Base-by-base conservation (phyloP, 2,888 invertebrate genomes). In the Polydrusus cervinus region DNA sequence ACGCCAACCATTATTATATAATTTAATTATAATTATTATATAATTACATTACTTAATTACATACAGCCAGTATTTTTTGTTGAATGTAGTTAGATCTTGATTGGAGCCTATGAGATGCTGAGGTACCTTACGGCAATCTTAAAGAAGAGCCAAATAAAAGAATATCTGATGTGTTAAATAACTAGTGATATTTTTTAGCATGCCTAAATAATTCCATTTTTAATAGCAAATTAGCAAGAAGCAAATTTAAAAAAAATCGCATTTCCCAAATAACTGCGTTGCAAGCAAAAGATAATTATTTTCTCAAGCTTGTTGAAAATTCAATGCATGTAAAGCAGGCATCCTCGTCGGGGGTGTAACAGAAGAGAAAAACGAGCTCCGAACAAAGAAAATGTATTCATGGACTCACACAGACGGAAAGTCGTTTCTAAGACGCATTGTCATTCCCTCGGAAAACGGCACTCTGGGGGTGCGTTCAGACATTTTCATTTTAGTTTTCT, bases 361-460 rank as follows among this genome's bases (percentile, higher is more conserved):
- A 71, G 79, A 76, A 78, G 80, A 80, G 80, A 81, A 81, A 81
- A 80, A 75, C 71, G 71, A 66, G 61, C 67, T 20, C 64, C 82
- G 85, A 85, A 86, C 86, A 86, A 85, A 85, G 86, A 86, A 86
- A 84, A 84, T 84, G 83, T 84, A 84, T 84, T 83, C 84, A 84
- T 83, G 82, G 83, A 81, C 81, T 81, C 80, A 82, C 82, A 81
- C 80, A 82, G 84, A 84, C 83, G 83, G 83, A 82, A 84, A 84
- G 84, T 83, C 84, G 83, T 84, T 84, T 84, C 85, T 84, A 87
- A 87, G 87, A 87, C 87, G 87, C 87, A 87, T 87, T 87, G 87
- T 87, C 86, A 85, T 87, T 86, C 83, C 83, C 83, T 81, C 81
- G 82, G 82, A 79, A 82, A 86, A 87, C 83, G 82, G 80, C 82